Percentiles rank a stretch among this genome's conserved stretches.
phyloP scores from a whole-genome alignment of 2,888 invertebrate species.

The Rhagophthalmus giganteus region DNA sequence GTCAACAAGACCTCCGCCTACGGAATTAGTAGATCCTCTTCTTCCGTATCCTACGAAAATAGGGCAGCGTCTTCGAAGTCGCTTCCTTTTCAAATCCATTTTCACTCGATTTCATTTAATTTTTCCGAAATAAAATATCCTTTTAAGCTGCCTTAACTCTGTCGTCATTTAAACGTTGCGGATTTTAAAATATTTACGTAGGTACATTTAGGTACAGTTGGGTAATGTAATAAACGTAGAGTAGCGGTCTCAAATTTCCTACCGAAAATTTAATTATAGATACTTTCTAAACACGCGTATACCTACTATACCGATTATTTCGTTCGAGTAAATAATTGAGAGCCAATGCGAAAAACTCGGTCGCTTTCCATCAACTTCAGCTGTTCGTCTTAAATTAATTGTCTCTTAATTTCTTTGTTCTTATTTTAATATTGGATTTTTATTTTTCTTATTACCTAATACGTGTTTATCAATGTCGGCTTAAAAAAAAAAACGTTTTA shows the following conservation, averaged over 20 bases:
- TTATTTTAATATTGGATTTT: conserved; percentile 12
- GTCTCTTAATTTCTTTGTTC: conserved; percentile 13
- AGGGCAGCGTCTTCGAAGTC: conserved; percentile 12
- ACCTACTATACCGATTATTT: conserved; percentile 19
- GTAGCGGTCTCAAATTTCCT: neutral
- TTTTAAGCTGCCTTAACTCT: neutral
- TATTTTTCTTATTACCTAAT: conserved; percentile 5
- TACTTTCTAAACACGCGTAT: conserved; percentile 4
- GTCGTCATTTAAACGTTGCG: neutral
- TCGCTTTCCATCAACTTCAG: conserved; percentile 15
- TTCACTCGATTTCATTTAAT: conserved; percentile 17
- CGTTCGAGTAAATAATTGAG: conserved; percentile 11
- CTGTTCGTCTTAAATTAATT: conserved; percentile 15
- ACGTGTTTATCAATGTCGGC: no score
- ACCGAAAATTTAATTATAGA: conserved; percentile 18
- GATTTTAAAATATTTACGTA: no score
- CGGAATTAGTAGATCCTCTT: conserved; percentile 37
- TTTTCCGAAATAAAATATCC: conserved; percentile 11
- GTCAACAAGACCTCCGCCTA: conserved; percentile 42
- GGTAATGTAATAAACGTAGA: no score
- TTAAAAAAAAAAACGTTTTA: no score
- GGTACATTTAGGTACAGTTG: no score
- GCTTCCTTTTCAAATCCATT: conserved; percentile 14
- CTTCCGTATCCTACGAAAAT: conserved; percentile 22
- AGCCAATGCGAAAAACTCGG: conserved; percentile 11